A percentile compares a stretch with the other conserved stretches of the same genome.
Evolutionary conservation across 2,113 vertebrate genomes (phyloP).

Genomic region (Ictalurus punctatus): DNA sequence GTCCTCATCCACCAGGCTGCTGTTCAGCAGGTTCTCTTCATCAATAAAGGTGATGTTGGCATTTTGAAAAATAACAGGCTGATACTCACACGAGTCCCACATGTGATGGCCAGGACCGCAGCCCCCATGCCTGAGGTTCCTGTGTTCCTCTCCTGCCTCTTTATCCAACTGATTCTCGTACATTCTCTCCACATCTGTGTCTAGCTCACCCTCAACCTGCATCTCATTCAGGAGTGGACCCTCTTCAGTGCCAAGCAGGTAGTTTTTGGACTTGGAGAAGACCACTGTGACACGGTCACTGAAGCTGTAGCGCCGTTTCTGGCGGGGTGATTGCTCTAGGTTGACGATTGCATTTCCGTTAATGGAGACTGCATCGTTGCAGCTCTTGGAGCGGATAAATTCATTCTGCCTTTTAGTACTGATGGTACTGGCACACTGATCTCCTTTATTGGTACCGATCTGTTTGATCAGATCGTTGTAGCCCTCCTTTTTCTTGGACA

Average conservation of each 20-base stretch:
- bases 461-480: conserved; percentile 97
- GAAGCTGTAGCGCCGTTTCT: conserved; percentile 75
- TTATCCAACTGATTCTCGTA: conserved; percentile 91
- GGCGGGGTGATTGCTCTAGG: conserved; percentile 72
- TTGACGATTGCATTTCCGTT: conserved; percentile 72
- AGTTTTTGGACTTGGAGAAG: conserved; percentile 85
- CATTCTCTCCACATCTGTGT: conserved; percentile 65
- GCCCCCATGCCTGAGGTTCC: conserved; percentile 25
- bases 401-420: conserved; percentile 53
- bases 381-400: conserved; percentile 67
- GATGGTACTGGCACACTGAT: conserved; percentile 56
- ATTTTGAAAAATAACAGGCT: conserved; percentile 81
- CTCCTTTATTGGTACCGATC: conserved; percentile 81
- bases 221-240: conserved; percentile 75
- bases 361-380: conserved; percentile 58
- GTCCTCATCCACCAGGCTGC: conserved; percentile 61
- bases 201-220: conserved; percentile 63
- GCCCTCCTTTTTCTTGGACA: conserved; percentile 92
- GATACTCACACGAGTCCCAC: conserved; percentile 87
- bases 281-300: conserved; percentile 82
- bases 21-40: conserved; percentile 75
- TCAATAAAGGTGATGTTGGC: conserved; percentile 85
- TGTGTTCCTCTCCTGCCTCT: conserved; percentile 77
- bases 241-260: conserved; percentile 80
- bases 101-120: conserved; percentile 59